Evolutionary conservation across 2,888 invertebrate species (phyloP).

Genomic region (Epsilonema sp.): DNA sequence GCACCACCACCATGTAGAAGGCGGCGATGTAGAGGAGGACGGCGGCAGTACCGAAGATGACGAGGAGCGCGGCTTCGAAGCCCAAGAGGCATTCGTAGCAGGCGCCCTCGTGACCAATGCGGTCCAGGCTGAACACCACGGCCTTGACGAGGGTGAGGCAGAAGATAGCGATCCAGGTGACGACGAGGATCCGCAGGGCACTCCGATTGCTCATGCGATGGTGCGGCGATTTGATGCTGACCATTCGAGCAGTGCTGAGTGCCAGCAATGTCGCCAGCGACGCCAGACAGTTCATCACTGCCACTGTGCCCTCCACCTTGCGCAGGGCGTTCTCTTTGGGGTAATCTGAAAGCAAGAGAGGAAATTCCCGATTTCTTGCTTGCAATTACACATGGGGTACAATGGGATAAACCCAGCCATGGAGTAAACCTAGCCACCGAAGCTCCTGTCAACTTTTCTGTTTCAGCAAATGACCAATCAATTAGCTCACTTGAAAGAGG

Average conservation of each 20-base stretch:
- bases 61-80: conserved; percentile 1
- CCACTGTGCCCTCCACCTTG: conserved; percentile 2
- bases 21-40: not conserved
- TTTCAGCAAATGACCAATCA: too few species aligned
- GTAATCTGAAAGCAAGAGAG: too few species aligned
- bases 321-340: not conserved
- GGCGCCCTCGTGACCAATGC: not conserved
- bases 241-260: conserved; percentile 1
- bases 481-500: too few species aligned
- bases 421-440: too few species aligned
- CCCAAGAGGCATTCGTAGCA: conserved; percentile 3
- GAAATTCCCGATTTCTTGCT: not conserved
- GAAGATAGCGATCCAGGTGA: not conserved
- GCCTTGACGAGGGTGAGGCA: not conserved
- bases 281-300: conserved; percentile 1
- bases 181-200: conserved; percentile 1
- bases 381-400: not conserved
- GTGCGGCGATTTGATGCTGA: not conserved
- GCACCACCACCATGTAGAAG: not conserved
- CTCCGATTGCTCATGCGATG: not conserved
- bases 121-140: conserved; percentile 1
- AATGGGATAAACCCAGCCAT: too few species aligned
- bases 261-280: conserved; percentile 4
- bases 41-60: not conserved
- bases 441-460: too few species aligned